phyloP scores from a whole-genome alignment of 2,113 vertebrate genomes.

The Apeltes quadracus region DNA sequence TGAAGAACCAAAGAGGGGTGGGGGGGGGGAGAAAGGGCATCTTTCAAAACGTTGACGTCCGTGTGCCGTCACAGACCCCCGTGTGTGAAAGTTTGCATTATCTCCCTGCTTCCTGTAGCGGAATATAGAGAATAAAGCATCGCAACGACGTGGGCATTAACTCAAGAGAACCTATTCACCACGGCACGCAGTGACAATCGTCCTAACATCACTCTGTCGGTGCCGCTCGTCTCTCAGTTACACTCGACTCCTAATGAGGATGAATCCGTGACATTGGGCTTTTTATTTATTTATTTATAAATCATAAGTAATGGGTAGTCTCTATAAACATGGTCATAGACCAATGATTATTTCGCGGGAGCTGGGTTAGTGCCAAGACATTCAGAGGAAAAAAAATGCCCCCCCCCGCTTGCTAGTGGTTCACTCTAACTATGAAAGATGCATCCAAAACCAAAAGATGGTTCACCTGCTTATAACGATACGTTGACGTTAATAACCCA shows the following conservation, averaged over 20 bases:
- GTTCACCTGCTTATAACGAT: constrained; percentile 36
- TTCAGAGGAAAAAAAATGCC: constrained; percentile 59
- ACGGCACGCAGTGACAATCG: constrained; percentile 19
- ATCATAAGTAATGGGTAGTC: constrained; percentile 37
- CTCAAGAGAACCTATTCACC: constrained; percentile 39
- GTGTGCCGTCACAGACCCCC: constrained; percentile 57
- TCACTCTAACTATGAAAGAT: constrained; percentile 33
- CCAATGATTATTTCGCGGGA: constrained; percentile 61
- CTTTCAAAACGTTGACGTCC: constrained; percentile 66
- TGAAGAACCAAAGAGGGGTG: constrained; percentile 44
- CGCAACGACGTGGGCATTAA: constrained; percentile 45
- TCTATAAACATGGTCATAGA: constrained; percentile 59
- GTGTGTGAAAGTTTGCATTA: constrained; percentile 59
- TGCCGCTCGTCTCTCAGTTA: constrained; percentile 24
- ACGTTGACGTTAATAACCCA: too few species aligned
- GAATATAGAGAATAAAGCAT: constrained; percentile 43
- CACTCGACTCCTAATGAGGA: constrained; percentile 23
- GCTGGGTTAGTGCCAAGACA: constrained; percentile 60
- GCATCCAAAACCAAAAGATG: constrained; percentile 26
- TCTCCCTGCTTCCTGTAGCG: constrained; percentile 54
- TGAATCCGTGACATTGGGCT: constrained; percentile 18
- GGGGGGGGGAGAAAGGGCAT: constrained; percentile 48
- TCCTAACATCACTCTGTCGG: constrained; percentile 9
- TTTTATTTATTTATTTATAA: constrained; percentile 53
- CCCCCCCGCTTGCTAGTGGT: constrained; percentile 46